Conservation (phyloP, 92 coral and sea anemone genomes). For the Zoanthus sociatus region DNA sequence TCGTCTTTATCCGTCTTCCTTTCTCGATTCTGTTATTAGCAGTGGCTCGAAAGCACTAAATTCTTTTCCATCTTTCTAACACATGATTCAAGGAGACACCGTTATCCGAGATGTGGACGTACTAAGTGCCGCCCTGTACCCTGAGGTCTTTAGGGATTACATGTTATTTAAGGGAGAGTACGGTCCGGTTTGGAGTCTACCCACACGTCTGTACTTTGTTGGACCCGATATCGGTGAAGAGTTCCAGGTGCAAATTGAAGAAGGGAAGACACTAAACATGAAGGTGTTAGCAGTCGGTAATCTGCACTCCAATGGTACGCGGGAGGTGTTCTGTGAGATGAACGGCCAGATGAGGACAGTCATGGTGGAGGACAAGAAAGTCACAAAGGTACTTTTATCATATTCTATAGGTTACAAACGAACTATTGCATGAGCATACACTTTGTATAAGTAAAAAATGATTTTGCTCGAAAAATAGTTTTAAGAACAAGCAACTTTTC, state of each 20-base stretch:
- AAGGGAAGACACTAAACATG: constrained; percentile 88
- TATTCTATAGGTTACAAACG: too few relatives aligned
- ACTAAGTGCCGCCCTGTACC: constrained; percentile 95
- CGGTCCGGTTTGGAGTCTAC: constrained; percentile 93
- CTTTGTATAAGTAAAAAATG: too few relatives aligned
- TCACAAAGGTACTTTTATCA: constrained; percentile 73
- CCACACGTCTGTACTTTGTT: constrained; percentile 91
- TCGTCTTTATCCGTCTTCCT: neutral
- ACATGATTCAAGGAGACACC: constrained; percentile 70
- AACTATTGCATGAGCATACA: too few relatives aligned
- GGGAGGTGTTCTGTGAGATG: constrained; percentile 99
- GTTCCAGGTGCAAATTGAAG: constrained; percentile 90
- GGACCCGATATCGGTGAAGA: constrained; percentile 99
- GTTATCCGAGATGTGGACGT: constrained; percentile 88
- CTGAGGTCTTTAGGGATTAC: constrained; percentile 92
- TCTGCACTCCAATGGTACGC: constrained; percentile 83
- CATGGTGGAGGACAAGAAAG: constrained; percentile 90
- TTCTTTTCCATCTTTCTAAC: neutral
- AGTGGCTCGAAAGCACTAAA: neutral
- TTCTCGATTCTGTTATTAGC: neutral
- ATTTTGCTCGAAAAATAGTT: too few relatives aligned
- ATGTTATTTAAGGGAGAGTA: constrained; percentile 91
- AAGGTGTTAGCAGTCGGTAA: constrained; percentile 94
- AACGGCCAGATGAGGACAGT: constrained; percentile 96
- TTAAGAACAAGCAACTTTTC: too few relatives aligned